A percentile compares a stretch with the other conserved stretches of the same genome.
Evolutionary conservation across 2,888 invertebrate species (phyloP).

Genomic region (Tinea semifulvella): DNA sequence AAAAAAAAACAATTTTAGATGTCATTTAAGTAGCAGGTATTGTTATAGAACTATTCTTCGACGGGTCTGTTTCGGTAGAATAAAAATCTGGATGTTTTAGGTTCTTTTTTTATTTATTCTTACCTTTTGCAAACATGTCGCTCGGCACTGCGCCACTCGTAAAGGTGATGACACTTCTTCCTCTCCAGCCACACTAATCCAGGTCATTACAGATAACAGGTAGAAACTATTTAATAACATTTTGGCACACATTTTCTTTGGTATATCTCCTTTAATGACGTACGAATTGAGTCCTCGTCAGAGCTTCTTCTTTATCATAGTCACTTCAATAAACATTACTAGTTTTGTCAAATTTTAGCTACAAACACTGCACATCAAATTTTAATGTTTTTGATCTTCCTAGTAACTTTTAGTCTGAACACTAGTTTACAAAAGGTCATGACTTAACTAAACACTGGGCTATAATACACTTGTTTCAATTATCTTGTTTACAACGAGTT

Average conservation of each 20-base stretch:
- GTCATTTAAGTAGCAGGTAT: no score
- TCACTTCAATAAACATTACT: constrained; percentile 25
- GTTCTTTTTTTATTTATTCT: no score
- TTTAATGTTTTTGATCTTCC: neutral
- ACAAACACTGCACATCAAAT: neutral
- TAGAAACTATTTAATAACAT: constrained; percentile 62
- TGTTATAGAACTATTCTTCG: no score
- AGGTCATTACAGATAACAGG: constrained; percentile 51
- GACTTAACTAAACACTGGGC: neutral
- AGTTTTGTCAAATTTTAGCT: neutral
- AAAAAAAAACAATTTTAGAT: no score
- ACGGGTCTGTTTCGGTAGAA: no score
- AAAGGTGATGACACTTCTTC: constrained; percentile 76
- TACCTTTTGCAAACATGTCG: constrained; percentile 78
- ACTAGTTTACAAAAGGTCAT: constrained; percentile 2
- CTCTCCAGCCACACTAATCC: constrained; percentile 65
- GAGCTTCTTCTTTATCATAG: constrained; percentile 53
- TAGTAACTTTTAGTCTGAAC: no score
- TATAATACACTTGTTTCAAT: constrained; percentile 9
- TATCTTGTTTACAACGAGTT: constrained; percentile 3
- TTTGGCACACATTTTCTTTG: constrained; percentile 67
- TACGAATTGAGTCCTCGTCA: neutral
- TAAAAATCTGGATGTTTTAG: no score
- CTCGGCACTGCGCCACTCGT: constrained; percentile 76
- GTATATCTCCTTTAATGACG: constrained; percentile 35